phyloP scores from a whole-genome alignment of 2,113 vertebrate species.

The Pelecanoides urinatrix region DNA sequence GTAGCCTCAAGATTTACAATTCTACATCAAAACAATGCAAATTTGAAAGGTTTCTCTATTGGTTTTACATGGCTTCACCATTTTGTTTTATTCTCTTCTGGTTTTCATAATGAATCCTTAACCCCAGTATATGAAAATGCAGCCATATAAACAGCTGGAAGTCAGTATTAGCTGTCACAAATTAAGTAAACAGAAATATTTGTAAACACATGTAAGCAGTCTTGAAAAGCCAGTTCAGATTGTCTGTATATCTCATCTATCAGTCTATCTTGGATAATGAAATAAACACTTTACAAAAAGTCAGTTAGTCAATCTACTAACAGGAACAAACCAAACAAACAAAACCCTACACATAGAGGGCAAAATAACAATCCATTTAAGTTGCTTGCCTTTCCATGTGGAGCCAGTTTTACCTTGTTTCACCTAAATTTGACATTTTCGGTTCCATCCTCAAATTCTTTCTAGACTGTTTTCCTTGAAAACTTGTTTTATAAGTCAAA shows the following conservation, averaged over 20 bases:
- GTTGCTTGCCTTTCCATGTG: background rate
- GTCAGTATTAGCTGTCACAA: background rate
- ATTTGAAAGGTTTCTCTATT: background rate
- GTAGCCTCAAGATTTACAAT: background rate
- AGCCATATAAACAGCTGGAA: slow-evolving; percentile 25
- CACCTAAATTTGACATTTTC: background rate
- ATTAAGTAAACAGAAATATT: background rate
- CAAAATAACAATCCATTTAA: background rate
- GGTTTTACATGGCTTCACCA: background rate
- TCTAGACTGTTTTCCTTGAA: background rate
- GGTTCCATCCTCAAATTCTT: background rate
- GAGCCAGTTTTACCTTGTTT: background rate
- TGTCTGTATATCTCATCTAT: background rate
- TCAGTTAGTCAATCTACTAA: background rate
- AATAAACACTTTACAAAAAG: background rate
- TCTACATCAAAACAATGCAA: background rate
- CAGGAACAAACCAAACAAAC: background rate
- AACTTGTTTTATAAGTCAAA: background rate
- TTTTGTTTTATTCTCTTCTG: background rate
- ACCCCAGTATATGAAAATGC: background rate
- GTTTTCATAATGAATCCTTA: background rate
- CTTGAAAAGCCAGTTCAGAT: background rate
- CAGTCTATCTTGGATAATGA: background rate
- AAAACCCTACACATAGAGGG: background rate
- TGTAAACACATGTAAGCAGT: background rate